Evolutionary conservation across 2,113 vertebrate genomes (phyloP), one percentile per base, ranked within the genome.

Genomic region (Benitochromis conjunctus): DNA sequence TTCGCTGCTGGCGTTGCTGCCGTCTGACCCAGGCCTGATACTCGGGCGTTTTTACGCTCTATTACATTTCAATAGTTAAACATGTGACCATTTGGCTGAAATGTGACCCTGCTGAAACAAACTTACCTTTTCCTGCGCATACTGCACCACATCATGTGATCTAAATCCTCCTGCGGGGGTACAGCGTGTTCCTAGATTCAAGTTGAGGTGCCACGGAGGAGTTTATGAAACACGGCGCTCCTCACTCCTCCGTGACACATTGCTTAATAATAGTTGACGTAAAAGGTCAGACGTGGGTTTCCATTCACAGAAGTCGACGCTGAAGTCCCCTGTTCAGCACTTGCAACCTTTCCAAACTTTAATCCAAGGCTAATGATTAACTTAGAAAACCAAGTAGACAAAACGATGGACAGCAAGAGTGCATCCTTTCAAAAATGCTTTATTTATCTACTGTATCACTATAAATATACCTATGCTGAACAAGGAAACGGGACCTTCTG

Each of bases 391-490:
- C 4, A 54, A 19, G 24, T 12, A 79, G 11, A 82, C 21, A 64
- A 53, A 92, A 91, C 24, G 1, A 89, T 81, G 8, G 43, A 76
- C 38, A 64, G 86, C 34, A 79, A 9, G 21, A 51, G 2, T 9
- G 26, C 3, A 51, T 93, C 24, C 81, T 96, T 95, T 95, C 93
- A 87, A 93, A 96, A 96, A 96, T 95, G 95, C 94, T 96, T 97
- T 96, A 96, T 96, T 97, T 86, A 92, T 87, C 95, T 96, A 96
- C 81, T 85, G 92, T 87, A 90, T 94, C 87, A 89, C 96, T 96
- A 96, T 96, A 96, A 97, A 96, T 96, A 96, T 91, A 94, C 94
- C 89, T 94, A 92, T 92, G 90, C 90, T 86, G 86, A 93, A 96
- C 79, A 94, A 92, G 79, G 51, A 82, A 43, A 31, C 3, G 18